These are phyloP conservation scores for Sebastes goodei DNA, from an alignment of 2,797 vertebrate genomes.

Conservation along the genomic window DNA sequence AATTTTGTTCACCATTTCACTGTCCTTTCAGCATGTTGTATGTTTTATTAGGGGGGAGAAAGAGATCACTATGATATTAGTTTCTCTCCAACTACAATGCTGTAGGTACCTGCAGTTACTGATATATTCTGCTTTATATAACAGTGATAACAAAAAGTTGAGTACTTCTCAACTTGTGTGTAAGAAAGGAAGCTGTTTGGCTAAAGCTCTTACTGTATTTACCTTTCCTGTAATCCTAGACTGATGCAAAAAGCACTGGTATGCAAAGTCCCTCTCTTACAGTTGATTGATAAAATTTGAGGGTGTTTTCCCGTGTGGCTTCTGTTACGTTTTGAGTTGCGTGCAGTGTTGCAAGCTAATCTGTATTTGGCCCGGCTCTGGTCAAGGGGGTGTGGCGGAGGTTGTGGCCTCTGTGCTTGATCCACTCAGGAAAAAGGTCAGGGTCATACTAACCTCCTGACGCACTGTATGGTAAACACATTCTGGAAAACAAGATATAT, in stretches of 20 bases:
- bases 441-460: conserved; percentile 34
- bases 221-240: background rate
- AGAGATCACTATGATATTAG: background rate
- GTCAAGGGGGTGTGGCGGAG: conserved; percentile 22
- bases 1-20: background rate
- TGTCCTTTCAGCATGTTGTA: background rate
- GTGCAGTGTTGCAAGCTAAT: conserved; percentile 54
- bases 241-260: background rate
- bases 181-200: background rate
- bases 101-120: background rate
- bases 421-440: conserved; percentile 54
- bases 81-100: background rate
- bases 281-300: conserved; percentile 14
- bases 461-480: conserved; percentile 15
- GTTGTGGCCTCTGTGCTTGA: conserved; percentile 34
- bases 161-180: background rate
- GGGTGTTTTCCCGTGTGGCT: conserved; percentile 2
- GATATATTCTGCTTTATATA: background rate
- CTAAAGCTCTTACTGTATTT: background rate
- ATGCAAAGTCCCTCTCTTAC: background rate
- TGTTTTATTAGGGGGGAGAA: background rate
- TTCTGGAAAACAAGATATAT: conserved; percentile 20
- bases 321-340: conserved; percentile 32
- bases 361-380: conserved; percentile 50
- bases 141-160: background rate